Conservation (phyloP, 2,888 invertebrate species). For the Tinea semifulvella region DNA sequence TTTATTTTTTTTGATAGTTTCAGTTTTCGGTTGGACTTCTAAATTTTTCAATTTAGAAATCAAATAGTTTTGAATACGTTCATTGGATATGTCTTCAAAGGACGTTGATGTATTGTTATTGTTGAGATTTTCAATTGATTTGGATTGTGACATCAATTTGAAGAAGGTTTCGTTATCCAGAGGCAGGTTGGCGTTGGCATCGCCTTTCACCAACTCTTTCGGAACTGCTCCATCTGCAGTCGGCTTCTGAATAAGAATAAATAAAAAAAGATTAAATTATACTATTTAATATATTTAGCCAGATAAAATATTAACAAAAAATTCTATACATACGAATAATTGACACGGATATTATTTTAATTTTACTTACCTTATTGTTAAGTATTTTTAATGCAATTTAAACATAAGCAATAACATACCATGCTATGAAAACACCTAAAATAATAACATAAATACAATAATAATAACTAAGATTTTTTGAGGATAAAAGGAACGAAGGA, state of each 20-base stretch:
- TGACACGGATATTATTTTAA: too few relatives aligned
- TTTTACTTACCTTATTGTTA: slow-evolving; percentile 1
- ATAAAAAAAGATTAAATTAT: background rate
- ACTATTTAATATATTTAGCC: background rate
- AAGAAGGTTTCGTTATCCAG: slow-evolving; percentile 35
- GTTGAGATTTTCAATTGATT: slow-evolving; percentile 33
- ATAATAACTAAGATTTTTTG: too few relatives aligned
- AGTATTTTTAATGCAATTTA: slow-evolving; percentile 5
- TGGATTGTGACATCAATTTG: slow-evolving; percentile 32
- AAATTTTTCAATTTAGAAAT: slow-evolving; percentile 49
- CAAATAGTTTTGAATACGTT: slow-evolving; percentile 50
- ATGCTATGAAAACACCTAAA: background rate
- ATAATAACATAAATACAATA: too few relatives aligned
- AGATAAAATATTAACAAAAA: slow-evolving; percentile 2
- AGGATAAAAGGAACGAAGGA: too few relatives aligned
- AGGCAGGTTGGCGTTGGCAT: slow-evolving; percentile 30
- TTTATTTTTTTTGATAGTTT: slow-evolving; percentile 33
- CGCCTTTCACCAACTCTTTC: background rate
- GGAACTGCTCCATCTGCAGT: background rate
- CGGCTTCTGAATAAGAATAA: background rate
- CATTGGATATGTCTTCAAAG: slow-evolving; percentile 45
- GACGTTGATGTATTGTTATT: slow-evolving; percentile 37
- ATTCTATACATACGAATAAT: too few relatives aligned
- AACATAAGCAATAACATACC: slow-evolving; percentile 8
- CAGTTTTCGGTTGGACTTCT: slow-evolving; percentile 31